Evolutionary conservation across 37 sponge, comb jelly and placozoan species (phyloP).

Genomic region (Chondrosia reniformis): DNA sequence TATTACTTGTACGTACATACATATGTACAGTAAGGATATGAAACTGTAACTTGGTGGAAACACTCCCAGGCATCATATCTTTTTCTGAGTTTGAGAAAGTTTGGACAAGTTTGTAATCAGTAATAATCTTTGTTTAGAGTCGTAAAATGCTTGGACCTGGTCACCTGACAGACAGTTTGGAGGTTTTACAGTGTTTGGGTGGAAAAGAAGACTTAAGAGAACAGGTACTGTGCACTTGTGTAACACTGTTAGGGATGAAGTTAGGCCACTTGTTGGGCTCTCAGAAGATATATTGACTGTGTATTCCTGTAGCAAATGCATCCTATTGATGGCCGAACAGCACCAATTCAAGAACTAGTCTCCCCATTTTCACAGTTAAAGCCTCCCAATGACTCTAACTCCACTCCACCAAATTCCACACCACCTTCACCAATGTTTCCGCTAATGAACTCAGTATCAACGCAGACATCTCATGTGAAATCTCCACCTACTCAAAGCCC

Average conservation of each 20-base stretch:
- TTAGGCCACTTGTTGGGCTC: neutral
- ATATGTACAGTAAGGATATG: too few species aligned
- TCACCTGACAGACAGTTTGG: conserved; percentile 3
- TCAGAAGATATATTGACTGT: neutral
- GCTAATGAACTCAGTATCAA: neutral
- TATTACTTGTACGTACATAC: too few species aligned
- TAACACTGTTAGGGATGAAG: neutral
- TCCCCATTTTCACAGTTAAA: neutral
- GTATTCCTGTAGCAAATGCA: neutral
- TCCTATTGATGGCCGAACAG: neutral
- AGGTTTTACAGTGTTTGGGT: neutral
- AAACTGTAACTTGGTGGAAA: too few species aligned
- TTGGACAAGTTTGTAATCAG: too few species aligned
- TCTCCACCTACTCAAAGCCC: conserved; percentile 6
- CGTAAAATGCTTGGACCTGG: too few species aligned
- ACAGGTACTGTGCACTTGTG: neutral
- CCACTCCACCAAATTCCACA: conserved; percentile 1
- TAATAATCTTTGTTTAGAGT: too few species aligned
- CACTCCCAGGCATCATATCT: too few species aligned
- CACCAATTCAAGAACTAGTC: neutral
- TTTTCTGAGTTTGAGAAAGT: too few species aligned
- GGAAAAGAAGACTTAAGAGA: neutral
- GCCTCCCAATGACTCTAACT: neutral
- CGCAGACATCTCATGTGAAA: conserved; percentile 6
- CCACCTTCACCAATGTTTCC: neutral